These are phyloP conservation scores for Apeltes quadracus DNA, from an alignment of 2,113 vertebrate species.

Conservation along the genomic window DNA sequence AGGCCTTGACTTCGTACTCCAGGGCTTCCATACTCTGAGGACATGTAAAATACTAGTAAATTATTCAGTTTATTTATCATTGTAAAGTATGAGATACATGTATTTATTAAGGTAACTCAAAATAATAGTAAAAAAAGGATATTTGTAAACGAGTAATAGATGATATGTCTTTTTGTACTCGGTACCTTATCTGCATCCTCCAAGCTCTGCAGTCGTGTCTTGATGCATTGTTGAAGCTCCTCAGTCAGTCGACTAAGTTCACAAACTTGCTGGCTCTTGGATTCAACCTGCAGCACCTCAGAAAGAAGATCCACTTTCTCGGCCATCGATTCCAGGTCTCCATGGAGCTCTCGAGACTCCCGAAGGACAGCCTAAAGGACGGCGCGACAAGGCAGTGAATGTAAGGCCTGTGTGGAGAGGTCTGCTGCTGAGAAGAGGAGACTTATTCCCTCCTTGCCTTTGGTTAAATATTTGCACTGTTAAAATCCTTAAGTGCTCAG, in stretches of 20 bases:
- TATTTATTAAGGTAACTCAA: background rate
- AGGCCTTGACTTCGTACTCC: slow-evolving; percentile 87
- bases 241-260: slow-evolving; percentile 88
- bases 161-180: background rate
- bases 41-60: background rate
- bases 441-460: background rate
- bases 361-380: slow-evolving; percentile 86
- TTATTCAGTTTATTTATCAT: background rate
- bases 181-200: slow-evolving; percentile 92
- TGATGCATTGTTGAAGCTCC: slow-evolving; percentile 87
- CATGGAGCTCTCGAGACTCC: slow-evolving; percentile 89
- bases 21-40: slow-evolving; percentile 93
- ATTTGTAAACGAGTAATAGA: background rate
- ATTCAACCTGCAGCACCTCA: slow-evolving; percentile 87
- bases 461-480: background rate
- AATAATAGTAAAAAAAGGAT: slow-evolving; percentile 1
- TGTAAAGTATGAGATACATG: background rate
- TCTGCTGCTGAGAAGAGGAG: background rate
- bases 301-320: slow-evolving; percentile 86
- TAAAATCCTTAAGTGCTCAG: background rate
- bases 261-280: slow-evolving; percentile 88
- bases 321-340: slow-evolving; percentile 89
- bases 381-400: background rate
- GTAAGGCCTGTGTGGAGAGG: background rate
- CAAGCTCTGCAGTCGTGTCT: slow-evolving; percentile 84